phyloP scores from a whole-genome alignment of 2,797 vertebrate species.

The Cirrhinus molitorella region DNA sequence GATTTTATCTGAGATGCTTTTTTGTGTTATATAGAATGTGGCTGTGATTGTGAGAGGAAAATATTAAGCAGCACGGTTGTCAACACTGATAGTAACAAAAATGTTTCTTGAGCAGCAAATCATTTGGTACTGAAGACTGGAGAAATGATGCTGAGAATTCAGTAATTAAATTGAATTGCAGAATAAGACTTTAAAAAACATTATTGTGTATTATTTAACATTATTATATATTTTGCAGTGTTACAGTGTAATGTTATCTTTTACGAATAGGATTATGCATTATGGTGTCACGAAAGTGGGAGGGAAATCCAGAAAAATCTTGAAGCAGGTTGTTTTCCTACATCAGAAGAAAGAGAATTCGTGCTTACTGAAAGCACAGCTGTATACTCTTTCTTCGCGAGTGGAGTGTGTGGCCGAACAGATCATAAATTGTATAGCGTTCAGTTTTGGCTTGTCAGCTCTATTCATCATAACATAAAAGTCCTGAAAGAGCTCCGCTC shows the following conservation, averaged over 20 bases:
- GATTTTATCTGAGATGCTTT: not conserved
- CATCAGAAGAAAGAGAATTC: not conserved
- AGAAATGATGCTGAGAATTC: not conserved
- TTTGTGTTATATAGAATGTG: not conserved
- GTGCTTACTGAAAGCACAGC: constrained; percentile 41
- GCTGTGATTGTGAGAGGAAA: not conserved
- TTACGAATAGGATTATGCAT: not conserved
- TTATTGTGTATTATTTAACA: not conserved
- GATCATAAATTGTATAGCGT: constrained; percentile 35
- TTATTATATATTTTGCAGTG: not conserved
- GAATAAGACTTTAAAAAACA: too few species aligned
- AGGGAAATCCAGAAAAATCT: not conserved
- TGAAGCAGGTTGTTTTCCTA: constrained; percentile 40
- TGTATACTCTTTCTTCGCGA: constrained; percentile 40
- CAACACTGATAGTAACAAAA: not conserved
- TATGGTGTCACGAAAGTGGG: not conserved
- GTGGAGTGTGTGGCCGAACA: constrained; percentile 47
- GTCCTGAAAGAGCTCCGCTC: constrained; percentile 34
- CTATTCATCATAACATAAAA: constrained; percentile 50
- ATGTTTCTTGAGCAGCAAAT: not conserved
- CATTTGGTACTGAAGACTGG: not conserved
- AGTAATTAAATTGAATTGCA: too few species aligned
- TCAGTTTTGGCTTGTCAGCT: constrained; percentile 51
- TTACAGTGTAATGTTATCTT: too few species aligned
- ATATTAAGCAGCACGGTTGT: not conserved